These are phyloP conservation scores for Lamprotornis superbus DNA, from an alignment of 2,113 vertebrate species.

Conservation along the genomic window DNA sequence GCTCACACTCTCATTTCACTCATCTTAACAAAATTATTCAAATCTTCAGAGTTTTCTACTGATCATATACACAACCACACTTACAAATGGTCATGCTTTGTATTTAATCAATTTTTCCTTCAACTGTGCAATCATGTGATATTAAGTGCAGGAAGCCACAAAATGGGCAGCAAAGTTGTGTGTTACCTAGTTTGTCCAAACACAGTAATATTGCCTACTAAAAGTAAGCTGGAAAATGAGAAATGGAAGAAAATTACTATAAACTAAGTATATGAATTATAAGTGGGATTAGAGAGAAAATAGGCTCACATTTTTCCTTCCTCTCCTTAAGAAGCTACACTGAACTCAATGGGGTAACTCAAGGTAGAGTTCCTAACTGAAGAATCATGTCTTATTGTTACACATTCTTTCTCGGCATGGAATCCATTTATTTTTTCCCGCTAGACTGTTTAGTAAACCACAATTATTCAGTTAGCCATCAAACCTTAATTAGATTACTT, in stretches of 20 bases:
- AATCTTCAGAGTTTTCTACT: neutral
- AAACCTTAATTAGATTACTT: slow-evolving; percentile 34
- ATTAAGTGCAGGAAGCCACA: neutral
- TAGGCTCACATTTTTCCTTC: neutral
- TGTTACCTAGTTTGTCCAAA: neutral
- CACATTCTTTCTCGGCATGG: neutral
- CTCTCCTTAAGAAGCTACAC: neutral
- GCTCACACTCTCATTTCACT: neutral
- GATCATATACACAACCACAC: neutral
- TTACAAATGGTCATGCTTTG: neutral
- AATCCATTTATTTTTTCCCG: neutral
- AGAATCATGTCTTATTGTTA: neutral
- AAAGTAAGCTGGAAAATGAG: neutral
- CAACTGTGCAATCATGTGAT: neutral
- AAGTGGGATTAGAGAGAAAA: neutral
- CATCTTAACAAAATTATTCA: neutral
- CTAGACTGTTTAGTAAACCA: neutral
- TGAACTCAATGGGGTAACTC: neutral
- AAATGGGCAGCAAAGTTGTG: neutral
- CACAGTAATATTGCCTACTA: neutral
- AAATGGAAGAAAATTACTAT: neutral
- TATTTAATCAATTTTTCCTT: neutral
- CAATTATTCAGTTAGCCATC: slow-evolving; percentile 13
- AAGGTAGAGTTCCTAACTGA: neutral
- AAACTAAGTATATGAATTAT: neutral